Evolutionary conservation across 2,888 invertebrate species (phyloP).

Genomic region (Drosophila kuntzei): DNA sequence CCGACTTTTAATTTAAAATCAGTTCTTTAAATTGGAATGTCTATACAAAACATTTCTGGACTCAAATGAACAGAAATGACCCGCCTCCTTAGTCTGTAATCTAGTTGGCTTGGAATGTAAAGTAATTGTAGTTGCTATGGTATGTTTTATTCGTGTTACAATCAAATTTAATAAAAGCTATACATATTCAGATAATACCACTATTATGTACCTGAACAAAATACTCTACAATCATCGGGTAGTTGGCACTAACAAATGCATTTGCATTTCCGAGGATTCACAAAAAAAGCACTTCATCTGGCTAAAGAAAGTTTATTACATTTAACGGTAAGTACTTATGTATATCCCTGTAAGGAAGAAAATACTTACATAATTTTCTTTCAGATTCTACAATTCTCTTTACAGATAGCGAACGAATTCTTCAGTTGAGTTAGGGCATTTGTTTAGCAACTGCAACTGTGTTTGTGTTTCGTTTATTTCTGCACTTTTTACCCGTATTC

Average conservation of each 20-base stretch:
- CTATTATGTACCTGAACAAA: slow-evolving; percentile 13
- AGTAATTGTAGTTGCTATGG: slow-evolving; percentile 14
- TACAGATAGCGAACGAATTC: neutral
- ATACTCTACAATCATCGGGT: slow-evolving; percentile 1
- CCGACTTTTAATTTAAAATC: neutral
- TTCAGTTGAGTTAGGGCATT: neutral
- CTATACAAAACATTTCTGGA: neutral
- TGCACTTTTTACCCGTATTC: slow-evolving; percentile 19
- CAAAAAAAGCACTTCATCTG: too few relatives aligned
- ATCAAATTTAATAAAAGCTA: slow-evolving; percentile 25
- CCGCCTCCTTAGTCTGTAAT: neutral
- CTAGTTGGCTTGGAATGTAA: slow-evolving; percentile 4
- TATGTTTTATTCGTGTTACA: slow-evolving; percentile 16
- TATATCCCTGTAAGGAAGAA: neutral
- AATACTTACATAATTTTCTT: neutral
- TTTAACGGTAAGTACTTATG: neutral
- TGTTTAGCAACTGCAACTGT: neutral
- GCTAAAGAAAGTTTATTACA: too few relatives aligned
- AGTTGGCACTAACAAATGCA: neutral
- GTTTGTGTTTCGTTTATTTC: slow-evolving; percentile 25
- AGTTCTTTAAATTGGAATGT: neutral
- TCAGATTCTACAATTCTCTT: neutral
- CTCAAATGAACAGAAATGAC: slow-evolving; percentile 7
- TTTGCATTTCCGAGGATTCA: neutral
- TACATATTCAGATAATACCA: slow-evolving; percentile 15